These are phyloP conservation scores for Mesembrinibis cayennensis DNA, from an alignment of 2,113 vertebrate genomes.

Conservation along the genomic window DNA sequence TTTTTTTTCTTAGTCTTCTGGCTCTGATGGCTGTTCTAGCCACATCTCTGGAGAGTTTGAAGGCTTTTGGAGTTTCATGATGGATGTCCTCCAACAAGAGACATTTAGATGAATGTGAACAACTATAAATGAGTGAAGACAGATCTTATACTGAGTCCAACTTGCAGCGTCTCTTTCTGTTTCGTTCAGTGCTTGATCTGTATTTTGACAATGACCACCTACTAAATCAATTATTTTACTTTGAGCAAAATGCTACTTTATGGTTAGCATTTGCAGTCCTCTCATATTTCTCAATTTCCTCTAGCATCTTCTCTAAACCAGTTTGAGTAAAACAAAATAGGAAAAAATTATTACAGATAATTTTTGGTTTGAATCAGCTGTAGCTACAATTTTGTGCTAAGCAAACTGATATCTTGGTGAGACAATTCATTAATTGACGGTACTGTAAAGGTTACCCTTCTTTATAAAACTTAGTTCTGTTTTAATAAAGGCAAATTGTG, in stretches of 20 bases:
- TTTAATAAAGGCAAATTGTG: slow-evolving; percentile 15
- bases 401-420: background rate
- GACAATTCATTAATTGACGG: slow-evolving; percentile 1
- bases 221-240: background rate
- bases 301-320: background rate
- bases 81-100: background rate
- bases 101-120: background rate
- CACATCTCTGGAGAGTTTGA: background rate
- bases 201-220: background rate
- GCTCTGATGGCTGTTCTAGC: background rate
- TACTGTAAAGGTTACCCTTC: background rate
- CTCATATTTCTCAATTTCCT: background rate
- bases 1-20: background rate
- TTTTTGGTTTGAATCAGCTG: background rate
- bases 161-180: background rate
- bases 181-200: background rate
- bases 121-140: background rate
- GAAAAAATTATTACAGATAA: background rate
- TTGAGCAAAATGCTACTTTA: background rate
- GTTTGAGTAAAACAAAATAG: background rate
- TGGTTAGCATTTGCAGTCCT: background rate
- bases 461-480: slow-evolving; percentile 10
- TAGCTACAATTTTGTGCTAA: background rate
- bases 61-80: background rate
- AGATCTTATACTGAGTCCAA: background rate